phyloP scores from a whole-genome alignment of 2,797 vertebrate species.

The Microtus agrestis region DNA sequence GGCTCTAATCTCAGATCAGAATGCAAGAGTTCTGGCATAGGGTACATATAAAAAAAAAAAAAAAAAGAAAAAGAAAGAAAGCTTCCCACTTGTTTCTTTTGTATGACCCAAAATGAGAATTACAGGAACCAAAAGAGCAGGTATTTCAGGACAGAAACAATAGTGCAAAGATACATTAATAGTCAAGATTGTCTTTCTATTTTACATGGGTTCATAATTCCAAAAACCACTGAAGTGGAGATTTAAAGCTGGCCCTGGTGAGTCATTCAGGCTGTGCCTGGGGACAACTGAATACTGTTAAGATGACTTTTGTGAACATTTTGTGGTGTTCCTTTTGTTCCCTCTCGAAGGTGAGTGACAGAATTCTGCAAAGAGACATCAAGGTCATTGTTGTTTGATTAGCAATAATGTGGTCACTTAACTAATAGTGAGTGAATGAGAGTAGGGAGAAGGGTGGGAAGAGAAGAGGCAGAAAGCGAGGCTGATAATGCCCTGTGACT shows the following conservation, averaged over 20 bases:
- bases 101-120: not conserved
- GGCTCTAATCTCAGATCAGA: not conserved
- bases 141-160: constrained; percentile 35
- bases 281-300: constrained; percentile 14
- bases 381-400: constrained; percentile 41
- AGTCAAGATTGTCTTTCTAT: not conserved
- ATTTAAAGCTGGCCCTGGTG: constrained; percentile 68
- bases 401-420: not conserved
- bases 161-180: constrained; percentile 2
- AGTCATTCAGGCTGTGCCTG: constrained; percentile 52
- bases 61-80: not conserved
- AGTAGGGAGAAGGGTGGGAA: not conserved
- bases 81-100: constrained; percentile 14
- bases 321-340: constrained; percentile 55
- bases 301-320: constrained; percentile 48
- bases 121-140: not conserved
- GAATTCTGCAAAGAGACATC: constrained; percentile 24
- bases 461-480: not conserved
- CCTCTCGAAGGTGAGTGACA: constrained; percentile 23
- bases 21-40: not conserved
- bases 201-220: not conserved
- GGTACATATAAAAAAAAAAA: not conserved
- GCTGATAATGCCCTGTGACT: not conserved
- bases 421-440: not conserved
- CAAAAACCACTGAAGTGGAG: constrained; percentile 37